Evolutionary conservation across 2,888 invertebrate species (phyloP), one percentile per base, ranked within the genome.

Genomic region (Volucella zonaria): DNA sequence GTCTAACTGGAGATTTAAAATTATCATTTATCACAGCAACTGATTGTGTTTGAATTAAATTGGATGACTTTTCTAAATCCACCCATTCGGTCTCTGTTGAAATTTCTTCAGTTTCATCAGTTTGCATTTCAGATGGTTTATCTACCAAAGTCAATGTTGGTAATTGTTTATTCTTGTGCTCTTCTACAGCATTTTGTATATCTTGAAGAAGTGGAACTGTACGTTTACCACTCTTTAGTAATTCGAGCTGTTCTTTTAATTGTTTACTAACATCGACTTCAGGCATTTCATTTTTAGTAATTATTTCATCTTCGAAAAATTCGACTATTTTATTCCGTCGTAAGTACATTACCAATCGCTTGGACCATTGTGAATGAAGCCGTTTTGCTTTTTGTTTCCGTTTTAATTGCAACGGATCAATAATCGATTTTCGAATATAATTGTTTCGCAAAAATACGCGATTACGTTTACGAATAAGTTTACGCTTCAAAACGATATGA

Each of bases 171-270:
- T 9, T 62, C 12, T 62, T 38, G 2, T 14, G n/a, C 47, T 73
- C 61, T 4, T 78, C 6, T 31, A 6, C 70, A 1, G 10, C 10
- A 59, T 3, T 73, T 38, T 58, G 31, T 0, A 11, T 10, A 10
- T 88, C 88, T 68, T 89, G 88, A 8, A 91, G 89, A 2, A 91
- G 68, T 0, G 89, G 88, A 2, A 89, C 71, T 0, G 82, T 88
- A 0, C 90, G 88, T 51, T 90, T 90, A 10, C 89, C 87, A 56
- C 80, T 89, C 76, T 90, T 90, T 1, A 91, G 77, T 43, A 92
- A 71, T 77, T 90, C 89, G 61, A 91, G 87, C 66, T 92, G 91
- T 52, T 91, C 88, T 71, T 91, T 91, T 77, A 91, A 79, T 73
- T 90, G 89, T 74, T 89, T 89, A 66, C 89, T 89, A 9, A 92